Base-by-base conservation (phyloP, 2,797 vertebrate species). In the Xerus rutilus region DNA sequence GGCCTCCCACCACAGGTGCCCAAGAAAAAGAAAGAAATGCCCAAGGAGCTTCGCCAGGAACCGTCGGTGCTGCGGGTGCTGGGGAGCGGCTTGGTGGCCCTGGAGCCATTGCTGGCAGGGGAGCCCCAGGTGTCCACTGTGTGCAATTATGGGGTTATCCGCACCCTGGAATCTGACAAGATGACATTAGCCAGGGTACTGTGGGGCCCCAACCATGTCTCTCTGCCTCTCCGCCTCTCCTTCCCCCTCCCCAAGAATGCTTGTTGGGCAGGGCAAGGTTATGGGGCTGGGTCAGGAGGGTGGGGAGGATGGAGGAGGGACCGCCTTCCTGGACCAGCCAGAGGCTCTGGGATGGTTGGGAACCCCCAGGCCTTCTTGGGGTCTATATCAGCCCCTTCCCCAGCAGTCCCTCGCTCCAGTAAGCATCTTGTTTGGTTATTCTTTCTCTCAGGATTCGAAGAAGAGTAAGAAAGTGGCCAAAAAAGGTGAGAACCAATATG, bases 141-240 rank as follows among this genome's bases (percentile, higher is more conserved):
- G 62, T 99, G 99, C 95, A 96, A 99, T 96, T 98, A 99, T 8
- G 99, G 98, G 12, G 70, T 89, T 20, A 77, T 98, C 89, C 89
- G 96, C 14, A 91, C 97, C 4, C 87, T 98, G 76, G 93, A 97
- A 8, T 88, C 86, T 0, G 93, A 93, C 92, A 97, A 65, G 93
- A 93, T 96, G 86, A 82, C 10, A 8, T 54, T 62, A 30, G 69
- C 69, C 64, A 67, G 86, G 97, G 97, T 86, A 85, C 8, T 1
- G 20, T 0, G 2, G 25, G 45, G 72, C 59, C 88, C 73, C 28
- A 2, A 7, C 3, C 25, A 30, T 11, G 39, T 15, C 23, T 13
- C 52, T 11, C 85, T 1, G 1, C 52, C 70, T 70, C 47, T 7
- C 64, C 39, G 1, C 52, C 70, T 70, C 47, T 7, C 64, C 39